Percentiles rank a stretch among this genome's conserved stretches.
Conservation (phyloP, 2,113 vertebrate genomes). For the Chloebia gouldiae region DNA sequence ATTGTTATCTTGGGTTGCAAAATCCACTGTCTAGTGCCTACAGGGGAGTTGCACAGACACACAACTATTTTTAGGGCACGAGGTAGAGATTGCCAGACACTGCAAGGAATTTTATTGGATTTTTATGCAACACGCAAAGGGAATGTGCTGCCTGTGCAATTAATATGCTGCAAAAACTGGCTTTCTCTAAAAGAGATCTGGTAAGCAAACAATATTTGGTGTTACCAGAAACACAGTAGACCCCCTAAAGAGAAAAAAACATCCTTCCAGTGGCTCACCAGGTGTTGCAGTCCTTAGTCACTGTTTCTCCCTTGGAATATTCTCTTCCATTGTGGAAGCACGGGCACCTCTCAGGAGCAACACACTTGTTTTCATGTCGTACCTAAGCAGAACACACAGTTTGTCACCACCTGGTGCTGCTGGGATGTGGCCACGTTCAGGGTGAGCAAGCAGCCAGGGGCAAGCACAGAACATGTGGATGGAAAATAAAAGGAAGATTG, state of each 20-base stretch:
- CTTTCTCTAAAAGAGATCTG: not conserved
- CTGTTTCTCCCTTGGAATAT: slow-evolving; percentile 78
- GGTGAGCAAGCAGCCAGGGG: not conserved
- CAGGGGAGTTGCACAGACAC: not conserved
- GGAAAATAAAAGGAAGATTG: not conserved
- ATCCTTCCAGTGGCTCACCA: slow-evolving; percentile 78
- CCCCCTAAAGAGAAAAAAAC: not conserved
- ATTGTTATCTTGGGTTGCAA: not conserved
- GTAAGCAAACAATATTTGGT: not conserved
- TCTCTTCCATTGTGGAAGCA: slow-evolving; percentile 91
- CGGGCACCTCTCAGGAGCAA: slow-evolving; percentile 85
- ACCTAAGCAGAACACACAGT: slow-evolving; percentile 74
- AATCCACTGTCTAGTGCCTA: not conserved
- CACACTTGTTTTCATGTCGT: slow-evolving; percentile 81
- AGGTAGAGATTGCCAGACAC: not conserved
- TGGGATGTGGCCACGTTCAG: fast-evolving
- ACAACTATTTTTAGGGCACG: not conserved
- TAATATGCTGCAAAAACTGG: not conserved
- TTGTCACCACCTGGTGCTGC: not conserved
- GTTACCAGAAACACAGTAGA: not conserved
- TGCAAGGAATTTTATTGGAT: not conserved
- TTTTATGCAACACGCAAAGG: not conserved
- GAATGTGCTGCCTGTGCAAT: not conserved
- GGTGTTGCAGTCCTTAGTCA: slow-evolving; percentile 88
- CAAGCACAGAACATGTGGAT: not conserved